Evolutionary conservation across 2,113 vertebrate genomes (phyloP), one percentile per base, ranked within the genome.

Genomic region (Motacilla tschutschensis): DNA sequence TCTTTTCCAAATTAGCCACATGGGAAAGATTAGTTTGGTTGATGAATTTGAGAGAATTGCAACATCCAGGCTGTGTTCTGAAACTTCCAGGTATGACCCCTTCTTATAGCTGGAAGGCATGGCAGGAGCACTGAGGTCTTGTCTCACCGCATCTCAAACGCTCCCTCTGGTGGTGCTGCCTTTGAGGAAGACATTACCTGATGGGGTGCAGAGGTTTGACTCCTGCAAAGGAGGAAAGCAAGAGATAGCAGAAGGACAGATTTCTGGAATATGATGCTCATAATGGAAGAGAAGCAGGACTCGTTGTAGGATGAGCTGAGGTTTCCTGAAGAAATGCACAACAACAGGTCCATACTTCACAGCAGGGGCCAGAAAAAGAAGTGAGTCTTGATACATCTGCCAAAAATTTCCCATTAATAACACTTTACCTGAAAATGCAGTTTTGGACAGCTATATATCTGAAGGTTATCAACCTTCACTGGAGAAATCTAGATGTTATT

Each of bases 141-240:
- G 3, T 55, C 31, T 55, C 35, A 44, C 33, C 28, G 16, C 4
- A 1, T 65, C 20, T 55, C 53, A 46, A 57, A 58, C 12, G 2
- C 64, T 87, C 62, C 58, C 41, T 64, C 64, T 92, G 76, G 28
- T 77, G 46, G 55, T 70, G 18, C n/a, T 72, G 15, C 35, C 59
- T 78, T 53, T 64, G 35, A 50, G 20, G n/a, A 73, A 29, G 41
- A 41, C 15, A 26, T 59, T 47, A 44, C 41, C 8, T 36, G 15
- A 15, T 48, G 16, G 17, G 24, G 2, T 43, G 21, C 4, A 33
- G 14, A 2, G 2, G 1, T 57, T 5, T 29, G 43, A 24, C 4
- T 38, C 19, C 40, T 62, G 10, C 6, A n/a, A 77, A 62, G 9
- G 14, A 65, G 9, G 14, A 46, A 50, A 22, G 17, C 7, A 72